Conservation (phyloP, 2,888 invertebrate species). For the Stratiomys singularior region DNA sequence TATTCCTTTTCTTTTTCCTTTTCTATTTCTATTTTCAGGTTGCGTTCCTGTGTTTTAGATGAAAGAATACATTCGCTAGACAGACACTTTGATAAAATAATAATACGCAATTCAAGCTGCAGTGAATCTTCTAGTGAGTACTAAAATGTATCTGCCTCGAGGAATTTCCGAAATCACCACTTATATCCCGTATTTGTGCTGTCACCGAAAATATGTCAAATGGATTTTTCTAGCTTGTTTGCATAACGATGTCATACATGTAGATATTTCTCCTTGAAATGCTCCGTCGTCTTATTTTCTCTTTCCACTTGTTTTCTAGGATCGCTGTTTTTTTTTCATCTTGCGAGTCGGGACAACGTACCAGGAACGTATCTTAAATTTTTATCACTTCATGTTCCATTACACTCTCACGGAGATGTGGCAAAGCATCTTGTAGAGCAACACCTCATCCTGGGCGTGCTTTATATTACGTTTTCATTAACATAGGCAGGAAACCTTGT, state of each 20-base stretch:
- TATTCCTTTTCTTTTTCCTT: too few species aligned
- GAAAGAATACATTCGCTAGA: too few species aligned
- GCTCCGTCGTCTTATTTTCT: neutral
- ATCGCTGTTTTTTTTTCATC: too few species aligned
- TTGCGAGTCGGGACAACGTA: too few species aligned
- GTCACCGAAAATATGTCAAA: constrained; percentile 16
- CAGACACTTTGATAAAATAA: too few species aligned
- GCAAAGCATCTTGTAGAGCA: neutral
- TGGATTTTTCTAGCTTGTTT: constrained; percentile 4
- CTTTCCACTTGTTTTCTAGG: too few species aligned
- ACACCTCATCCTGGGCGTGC: neutral
- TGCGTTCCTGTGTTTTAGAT: too few species aligned
- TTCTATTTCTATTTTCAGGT: too few species aligned
- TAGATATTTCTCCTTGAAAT: neutral
- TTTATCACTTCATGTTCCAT: neutral
- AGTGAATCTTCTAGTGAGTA: too few species aligned
- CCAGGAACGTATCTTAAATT: neutral
- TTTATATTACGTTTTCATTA: constrained; percentile 22
- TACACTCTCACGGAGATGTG: neutral
- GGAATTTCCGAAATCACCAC: too few species aligned
- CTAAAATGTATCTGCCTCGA: too few species aligned
- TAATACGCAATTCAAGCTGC: too few species aligned
- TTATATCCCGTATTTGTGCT: neutral
- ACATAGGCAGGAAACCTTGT: neutral
- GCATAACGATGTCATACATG: constrained; percentile 23